A percentile compares a stretch with the other conserved stretches of the same genome.
Evolutionary conservation across 2,113 vertebrate species (phyloP).

Genomic region (Zosterops borbonicus): DNA sequence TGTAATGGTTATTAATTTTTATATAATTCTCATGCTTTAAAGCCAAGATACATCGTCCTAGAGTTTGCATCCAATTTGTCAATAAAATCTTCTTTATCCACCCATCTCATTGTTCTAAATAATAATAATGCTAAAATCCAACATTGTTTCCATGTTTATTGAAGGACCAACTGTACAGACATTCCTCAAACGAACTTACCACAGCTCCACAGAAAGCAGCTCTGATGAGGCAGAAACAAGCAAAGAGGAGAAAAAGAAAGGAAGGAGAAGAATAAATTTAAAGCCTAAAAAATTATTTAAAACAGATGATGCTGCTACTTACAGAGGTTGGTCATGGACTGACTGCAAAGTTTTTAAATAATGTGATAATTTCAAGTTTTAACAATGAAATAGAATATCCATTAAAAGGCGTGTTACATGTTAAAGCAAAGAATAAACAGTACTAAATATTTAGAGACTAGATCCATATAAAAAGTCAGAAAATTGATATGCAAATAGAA

Average conservation of each 20-base stretch:
- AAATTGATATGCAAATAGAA: too few species aligned
- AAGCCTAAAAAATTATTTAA: constrained; percentile 68
- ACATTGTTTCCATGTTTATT: background rate
- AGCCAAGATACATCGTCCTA: background rate
- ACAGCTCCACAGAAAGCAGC: constrained; percentile 27
- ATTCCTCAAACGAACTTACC: constrained; percentile 56
- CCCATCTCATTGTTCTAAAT: background rate
- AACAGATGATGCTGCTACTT: background rate
- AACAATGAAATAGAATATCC: background rate
- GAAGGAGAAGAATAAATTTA: constrained; percentile 15
- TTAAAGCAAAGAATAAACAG: background rate
- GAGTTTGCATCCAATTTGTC: background rate
- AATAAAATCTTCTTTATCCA: background rate
- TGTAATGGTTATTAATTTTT: background rate
- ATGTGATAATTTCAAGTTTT: background rate
- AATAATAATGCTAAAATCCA: background rate
- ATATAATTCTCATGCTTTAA: background rate
- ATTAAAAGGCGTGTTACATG: background rate
- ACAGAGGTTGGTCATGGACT: constrained; percentile 58
- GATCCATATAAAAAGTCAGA: background rate
- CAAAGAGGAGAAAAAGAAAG: constrained; percentile 5
- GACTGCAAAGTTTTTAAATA: background rate
- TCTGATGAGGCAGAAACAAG: constrained; percentile 44
- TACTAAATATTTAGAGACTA: background rate
- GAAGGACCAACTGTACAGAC: constrained; percentile 44